Conservation (phyloP, 1,140 invertebrate species). For the Galendromus occidentalis region DNA sequence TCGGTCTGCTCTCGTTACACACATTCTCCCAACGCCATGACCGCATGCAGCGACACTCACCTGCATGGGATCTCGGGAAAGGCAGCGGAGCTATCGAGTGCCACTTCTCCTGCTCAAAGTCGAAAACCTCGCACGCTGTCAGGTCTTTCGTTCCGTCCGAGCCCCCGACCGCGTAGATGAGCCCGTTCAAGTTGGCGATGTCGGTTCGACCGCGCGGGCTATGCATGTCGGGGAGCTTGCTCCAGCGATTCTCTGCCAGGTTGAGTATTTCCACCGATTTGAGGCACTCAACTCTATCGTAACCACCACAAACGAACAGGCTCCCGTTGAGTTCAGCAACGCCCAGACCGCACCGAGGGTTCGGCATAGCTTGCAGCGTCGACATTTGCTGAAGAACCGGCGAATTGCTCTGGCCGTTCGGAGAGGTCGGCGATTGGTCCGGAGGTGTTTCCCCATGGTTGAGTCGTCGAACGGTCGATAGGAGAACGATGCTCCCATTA, state of each 20-base stretch:
- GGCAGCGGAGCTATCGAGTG: slow-evolving; percentile 37
- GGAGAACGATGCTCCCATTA: neutral
- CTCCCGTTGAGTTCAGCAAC: slow-evolving; percentile 43
- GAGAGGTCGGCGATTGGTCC: slow-evolving; percentile 1
- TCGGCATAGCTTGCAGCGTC: slow-evolving; percentile 41
- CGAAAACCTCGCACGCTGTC: slow-evolving; percentile 43
- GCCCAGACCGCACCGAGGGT: slow-evolving; percentile 48
- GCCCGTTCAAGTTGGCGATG: slow-evolving; percentile 41
- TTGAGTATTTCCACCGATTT: slow-evolving; percentile 51
- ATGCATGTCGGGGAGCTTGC: slow-evolving; percentile 41
- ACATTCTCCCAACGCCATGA: no score
- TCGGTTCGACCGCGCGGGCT: slow-evolving; percentile 50
- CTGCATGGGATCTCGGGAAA: slow-evolving; percentile 43
- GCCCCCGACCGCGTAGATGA: slow-evolving; percentile 54
- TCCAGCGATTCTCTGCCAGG: slow-evolving; percentile 45
- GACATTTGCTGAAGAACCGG: slow-evolving; percentile 22
- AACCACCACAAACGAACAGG: slow-evolving; percentile 56
- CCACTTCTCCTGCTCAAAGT: slow-evolving; percentile 41
- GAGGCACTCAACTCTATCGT: slow-evolving; percentile 62
- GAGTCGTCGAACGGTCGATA: neutral
- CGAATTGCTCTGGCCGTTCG: slow-evolving; percentile 15
- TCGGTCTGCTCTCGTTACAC: no score
- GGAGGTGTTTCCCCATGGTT: slow-evolving; percentile 16
- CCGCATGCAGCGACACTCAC: slow-evolving; percentile 21
- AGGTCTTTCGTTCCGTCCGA: slow-evolving; percentile 51